phyloP scores from a whole-genome alignment of 1,140 invertebrate genomes.

The Lepidurus arcticus region DNA sequence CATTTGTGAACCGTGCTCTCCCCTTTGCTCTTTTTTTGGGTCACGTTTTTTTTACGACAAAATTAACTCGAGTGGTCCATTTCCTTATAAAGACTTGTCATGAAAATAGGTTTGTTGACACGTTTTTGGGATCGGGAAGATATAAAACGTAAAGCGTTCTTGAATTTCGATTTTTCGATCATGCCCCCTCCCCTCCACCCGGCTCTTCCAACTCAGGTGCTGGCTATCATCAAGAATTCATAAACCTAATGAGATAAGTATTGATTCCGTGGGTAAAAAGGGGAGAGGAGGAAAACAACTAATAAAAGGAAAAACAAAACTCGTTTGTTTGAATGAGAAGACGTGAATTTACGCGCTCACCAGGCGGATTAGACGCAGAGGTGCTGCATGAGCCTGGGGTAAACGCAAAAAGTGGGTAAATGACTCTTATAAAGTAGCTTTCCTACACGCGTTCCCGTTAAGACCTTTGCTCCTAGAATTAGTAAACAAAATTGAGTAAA shows the following conservation, averaged over 20 bases:
- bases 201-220: neutral
- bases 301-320: neutral
- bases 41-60: neutral
- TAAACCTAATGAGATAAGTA: conserved; percentile 20
- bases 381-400: neutral
- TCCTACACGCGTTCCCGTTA: neutral
- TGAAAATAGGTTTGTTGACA: neutral
- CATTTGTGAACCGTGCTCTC: neutral
- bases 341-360: neutral
- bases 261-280: neutral
- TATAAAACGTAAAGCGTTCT: neutral
- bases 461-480: neutral
- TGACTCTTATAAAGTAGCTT: neutral
- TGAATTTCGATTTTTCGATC: neutral
- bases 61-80: neutral
- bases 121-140: neutral
- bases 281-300: neutral
- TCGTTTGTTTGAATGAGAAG: neutral
- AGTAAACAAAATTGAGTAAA: conserved; percentile 1
- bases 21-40: neutral
- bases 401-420: neutral
- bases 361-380: neutral
- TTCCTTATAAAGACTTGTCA: conserved; percentile 2
- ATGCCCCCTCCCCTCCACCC: neutral
- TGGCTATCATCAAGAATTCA: neutral